Conservation (phyloP, 2,888 invertebrate genomes). For the Drosophila lutescens region DNA sequence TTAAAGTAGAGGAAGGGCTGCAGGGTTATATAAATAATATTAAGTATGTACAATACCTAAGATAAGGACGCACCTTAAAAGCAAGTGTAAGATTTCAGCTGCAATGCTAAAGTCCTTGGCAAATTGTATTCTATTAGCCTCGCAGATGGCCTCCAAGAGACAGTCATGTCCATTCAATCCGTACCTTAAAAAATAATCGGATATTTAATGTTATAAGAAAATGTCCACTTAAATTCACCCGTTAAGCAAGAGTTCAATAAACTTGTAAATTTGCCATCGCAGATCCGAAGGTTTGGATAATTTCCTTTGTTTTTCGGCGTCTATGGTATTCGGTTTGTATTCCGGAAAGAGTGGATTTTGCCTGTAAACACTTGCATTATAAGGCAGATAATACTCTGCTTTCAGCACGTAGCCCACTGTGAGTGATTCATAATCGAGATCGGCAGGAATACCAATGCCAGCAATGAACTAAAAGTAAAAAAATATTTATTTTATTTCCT, state of each 20-base stretch:
- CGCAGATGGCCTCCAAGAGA: slow-evolving; percentile 14
- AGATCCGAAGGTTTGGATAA: background rate
- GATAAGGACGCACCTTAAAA: background rate
- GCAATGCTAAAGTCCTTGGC: slow-evolving; percentile 2
- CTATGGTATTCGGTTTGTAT: slow-evolving; percentile 1
- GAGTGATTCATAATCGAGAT: slow-evolving; percentile 15
- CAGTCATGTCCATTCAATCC: slow-evolving; percentile 11
- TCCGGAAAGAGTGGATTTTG: slow-evolving; percentile 17
- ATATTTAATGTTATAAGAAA: rapidly evolving
- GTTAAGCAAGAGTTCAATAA: slow-evolving; percentile 4
- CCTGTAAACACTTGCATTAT: slow-evolving; percentile 9
- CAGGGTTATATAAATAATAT: background rate
- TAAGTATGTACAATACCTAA: background rate
- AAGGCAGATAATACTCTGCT: slow-evolving; percentile 14
- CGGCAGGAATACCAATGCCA: slow-evolving; percentile 18
- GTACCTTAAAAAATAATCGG: background rate
- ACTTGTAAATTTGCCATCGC: slow-evolving; percentile 10
- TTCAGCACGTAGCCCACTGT: slow-evolving; percentile 23
- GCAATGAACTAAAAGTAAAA: slow-evolving; percentile 10
- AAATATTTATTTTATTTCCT: too few relatives aligned
- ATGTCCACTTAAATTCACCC: background rate
- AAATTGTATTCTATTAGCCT: background rate
- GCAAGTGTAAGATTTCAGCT: slow-evolving; percentile 4
- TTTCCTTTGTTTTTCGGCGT: background rate
- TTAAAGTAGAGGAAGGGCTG: slow-evolving; percentile 17